A percentile compares a stretch with the other conserved stretches of the same genome.
Conservation (phyloP, 2,113 vertebrate genomes). For the Oncorhynchus clarkii region DNA sequence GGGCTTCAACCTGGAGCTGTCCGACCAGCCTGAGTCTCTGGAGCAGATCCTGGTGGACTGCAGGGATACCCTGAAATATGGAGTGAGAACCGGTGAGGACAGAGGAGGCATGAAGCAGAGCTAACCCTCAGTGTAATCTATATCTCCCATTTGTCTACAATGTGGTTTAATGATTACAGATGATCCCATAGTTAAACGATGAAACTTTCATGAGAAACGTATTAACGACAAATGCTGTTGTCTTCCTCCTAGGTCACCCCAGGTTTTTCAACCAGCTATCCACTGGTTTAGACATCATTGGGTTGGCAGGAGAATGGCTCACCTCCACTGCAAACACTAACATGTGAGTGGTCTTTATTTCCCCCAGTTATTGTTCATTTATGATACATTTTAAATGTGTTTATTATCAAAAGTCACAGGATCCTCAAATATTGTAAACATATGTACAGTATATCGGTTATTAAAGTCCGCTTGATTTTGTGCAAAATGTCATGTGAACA, state of each 20-base stretch:
- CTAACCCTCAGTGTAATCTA: conserved; percentile 18
- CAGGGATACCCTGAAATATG: conserved; percentile 96
- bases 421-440: neutral
- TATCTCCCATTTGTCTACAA: conserved; percentile 46
- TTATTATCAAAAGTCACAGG: neutral
- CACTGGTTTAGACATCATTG: conserved; percentile 93
- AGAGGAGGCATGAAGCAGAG: neutral
- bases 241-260: conserved; percentile 83
- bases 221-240: neutral
- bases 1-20: conserved; percentile 96
- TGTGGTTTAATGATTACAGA: conserved; percentile 40
- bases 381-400: too few species aligned
- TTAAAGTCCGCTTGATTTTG: neutral
- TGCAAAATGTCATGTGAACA: neutral
- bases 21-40: conserved; percentile 93
- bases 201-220: neutral
- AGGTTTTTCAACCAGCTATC: conserved; percentile 99
- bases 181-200: conserved; percentile 18
- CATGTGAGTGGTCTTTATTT: conserved; percentile 82
- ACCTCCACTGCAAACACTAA: conserved; percentile 98
- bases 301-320: conserved; percentile 96
- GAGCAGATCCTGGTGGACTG: conserved; percentile 99
- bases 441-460: neutral
- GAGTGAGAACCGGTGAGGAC: conserved; percentile 91
- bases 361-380: too few species aligned